Evolutionary conservation across 1,140 invertebrate genomes (phyloP).

Genomic region (Bradysia coprophila): DNA sequence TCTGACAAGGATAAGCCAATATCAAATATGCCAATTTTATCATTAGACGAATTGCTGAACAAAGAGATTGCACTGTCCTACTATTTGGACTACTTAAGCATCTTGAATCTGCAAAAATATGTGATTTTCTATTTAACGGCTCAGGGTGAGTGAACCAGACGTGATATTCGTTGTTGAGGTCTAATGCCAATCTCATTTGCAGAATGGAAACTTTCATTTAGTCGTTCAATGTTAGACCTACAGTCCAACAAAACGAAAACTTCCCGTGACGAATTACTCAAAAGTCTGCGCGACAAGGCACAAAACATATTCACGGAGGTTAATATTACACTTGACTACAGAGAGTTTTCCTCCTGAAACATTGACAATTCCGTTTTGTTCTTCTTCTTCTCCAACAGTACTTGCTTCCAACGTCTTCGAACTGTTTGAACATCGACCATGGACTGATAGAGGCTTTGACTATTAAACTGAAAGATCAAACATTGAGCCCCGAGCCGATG

Average conservation of each 20-base stretch:
- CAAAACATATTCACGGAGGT: conserved; percentile 3
- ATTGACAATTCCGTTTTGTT: no score
- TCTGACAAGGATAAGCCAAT: background rate
- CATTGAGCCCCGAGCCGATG: background rate
- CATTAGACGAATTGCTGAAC: conserved; percentile 4
- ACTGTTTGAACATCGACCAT: conserved; percentile 2
- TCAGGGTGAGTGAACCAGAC: background rate
- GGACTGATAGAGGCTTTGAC: conserved; percentile 4
- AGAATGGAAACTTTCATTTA: conserved; percentile 2
- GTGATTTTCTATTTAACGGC: conserved; percentile 5
- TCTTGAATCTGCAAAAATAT: conserved; percentile 5
- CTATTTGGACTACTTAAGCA: conserved; percentile 5
- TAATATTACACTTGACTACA: background rate
- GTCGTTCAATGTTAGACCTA: background rate
- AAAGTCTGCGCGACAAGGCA: conserved; percentile 1
- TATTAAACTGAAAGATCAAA: conserved; percentile 4
- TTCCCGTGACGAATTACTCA: background rate
- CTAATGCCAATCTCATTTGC: background rate
- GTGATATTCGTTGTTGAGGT: no score
- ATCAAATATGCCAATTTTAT: conserved; percentile 2
- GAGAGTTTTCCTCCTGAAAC: background rate
- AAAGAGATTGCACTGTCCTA: conserved; percentile 4
- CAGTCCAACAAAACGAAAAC: conserved; percentile 2
- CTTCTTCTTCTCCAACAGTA: conserved; percentile 1
- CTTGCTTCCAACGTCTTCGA: background rate